Conservation (phyloP, 2,888 invertebrate species). For the Nematopogon swammerdamellus region DNA sequence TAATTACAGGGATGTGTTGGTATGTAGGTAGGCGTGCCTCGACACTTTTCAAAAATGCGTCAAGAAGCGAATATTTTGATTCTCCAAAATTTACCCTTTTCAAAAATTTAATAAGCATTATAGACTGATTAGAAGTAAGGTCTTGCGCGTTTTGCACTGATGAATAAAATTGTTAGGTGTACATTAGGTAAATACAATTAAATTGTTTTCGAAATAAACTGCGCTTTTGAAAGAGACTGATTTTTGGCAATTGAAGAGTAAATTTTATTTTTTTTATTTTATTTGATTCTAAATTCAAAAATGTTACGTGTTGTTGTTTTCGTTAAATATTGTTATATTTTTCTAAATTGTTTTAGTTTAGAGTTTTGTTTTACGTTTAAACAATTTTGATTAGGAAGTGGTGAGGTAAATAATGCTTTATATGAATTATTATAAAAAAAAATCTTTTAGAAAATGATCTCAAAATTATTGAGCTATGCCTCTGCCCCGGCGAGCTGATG, state of each 20-base stretch:
- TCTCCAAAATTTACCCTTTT: constrained; percentile 16
- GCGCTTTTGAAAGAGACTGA: neutral
- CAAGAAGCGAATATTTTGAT: neutral
- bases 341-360: no score
- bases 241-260: neutral
- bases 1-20: neutral
- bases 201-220: neutral
- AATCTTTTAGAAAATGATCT: neutral
- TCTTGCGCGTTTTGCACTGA: constrained; percentile 36
- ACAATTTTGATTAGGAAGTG: neutral
- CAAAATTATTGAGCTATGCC: no score
- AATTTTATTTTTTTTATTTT: neutral
- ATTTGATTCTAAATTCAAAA: neutral
- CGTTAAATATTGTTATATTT: neutral
- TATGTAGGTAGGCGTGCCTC: neutral
- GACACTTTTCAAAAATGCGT: neutral
- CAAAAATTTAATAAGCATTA: constrained; percentile 52
- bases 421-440: neutral
- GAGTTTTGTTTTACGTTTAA: no score
- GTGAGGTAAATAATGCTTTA: neutral
- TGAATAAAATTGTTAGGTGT: constrained; percentile 50
- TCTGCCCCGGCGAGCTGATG: no score
- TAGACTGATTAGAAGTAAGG: constrained; percentile 56
- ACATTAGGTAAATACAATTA: constrained; percentile 32
- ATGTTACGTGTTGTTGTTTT: neutral